Evolutionary conservation across 2,888 invertebrate genomes (phyloP).

Genomic region (Seladonia tumulorum): DNA sequence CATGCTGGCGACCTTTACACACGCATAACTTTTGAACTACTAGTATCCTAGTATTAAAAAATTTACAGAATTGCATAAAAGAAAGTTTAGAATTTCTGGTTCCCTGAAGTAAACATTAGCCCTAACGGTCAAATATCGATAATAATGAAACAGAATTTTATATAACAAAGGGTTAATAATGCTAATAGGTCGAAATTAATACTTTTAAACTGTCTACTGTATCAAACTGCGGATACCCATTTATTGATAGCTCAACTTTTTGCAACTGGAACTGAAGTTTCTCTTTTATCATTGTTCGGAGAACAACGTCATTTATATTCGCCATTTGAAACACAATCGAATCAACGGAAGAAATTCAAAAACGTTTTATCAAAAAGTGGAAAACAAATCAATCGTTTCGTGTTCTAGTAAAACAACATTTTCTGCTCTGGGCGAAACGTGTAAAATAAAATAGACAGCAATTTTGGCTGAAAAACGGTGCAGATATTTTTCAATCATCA

Average conservation of each 20-base stretch:
- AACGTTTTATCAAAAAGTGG: background rate
- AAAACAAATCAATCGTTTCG: background rate
- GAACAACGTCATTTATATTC: background rate
- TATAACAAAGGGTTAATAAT: too few species aligned
- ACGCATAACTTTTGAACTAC: too few species aligned
- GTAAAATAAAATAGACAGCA: background rate
- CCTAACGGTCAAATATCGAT: background rate
- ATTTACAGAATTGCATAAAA: too few species aligned
- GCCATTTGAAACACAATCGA: background rate
- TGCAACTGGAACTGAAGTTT: background rate
- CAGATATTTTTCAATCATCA: background rate
- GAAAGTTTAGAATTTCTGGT: too few species aligned
- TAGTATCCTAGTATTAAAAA: too few species aligned
- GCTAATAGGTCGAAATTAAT: background rate
- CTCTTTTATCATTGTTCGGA: background rate
- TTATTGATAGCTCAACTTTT: background rate
- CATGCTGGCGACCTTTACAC: too few species aligned
- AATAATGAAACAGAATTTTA: background rate
- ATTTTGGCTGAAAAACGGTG: background rate
- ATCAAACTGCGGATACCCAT: background rate
- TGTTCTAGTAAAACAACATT: background rate
- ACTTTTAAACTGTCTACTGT: background rate
- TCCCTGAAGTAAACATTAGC: too few species aligned
- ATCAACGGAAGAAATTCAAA: background rate
- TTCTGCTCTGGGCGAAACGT: background rate